These are phyloP conservation scores for Drosophila prostipennis DNA, from an alignment of 2,888 invertebrate genomes.

Conservation along the genomic window DNA sequence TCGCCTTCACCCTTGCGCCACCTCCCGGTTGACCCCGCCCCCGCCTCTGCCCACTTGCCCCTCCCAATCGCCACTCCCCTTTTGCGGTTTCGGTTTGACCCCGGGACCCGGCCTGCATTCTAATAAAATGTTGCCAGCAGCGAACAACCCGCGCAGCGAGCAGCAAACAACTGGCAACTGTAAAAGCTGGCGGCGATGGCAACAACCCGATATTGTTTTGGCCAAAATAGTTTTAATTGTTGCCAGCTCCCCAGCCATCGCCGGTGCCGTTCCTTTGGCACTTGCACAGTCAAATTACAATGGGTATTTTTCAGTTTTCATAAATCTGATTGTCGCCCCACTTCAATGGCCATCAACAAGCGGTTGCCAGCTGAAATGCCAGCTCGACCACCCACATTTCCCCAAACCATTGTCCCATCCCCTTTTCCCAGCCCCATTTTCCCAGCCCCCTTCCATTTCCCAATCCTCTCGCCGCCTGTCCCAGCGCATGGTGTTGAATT, in stretches of 20 bases:
- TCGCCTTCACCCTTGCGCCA: not conserved
- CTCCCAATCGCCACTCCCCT: slow-evolving; percentile 2
- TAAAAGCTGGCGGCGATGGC: slow-evolving; percentile 38
- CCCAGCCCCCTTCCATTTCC: slow-evolving; percentile 5
- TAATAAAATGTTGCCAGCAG: slow-evolving; percentile 72
- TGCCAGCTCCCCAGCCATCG: slow-evolving; percentile 29
- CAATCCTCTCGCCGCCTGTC: slow-evolving; percentile 26
- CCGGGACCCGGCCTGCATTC: slow-evolving; percentile 60
- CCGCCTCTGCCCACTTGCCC: slow-evolving; percentile 6
- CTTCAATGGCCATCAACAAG: slow-evolving; percentile 44
- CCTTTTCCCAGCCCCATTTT: not conserved
- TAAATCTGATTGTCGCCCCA: slow-evolving; percentile 73
- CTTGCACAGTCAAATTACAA: slow-evolving; percentile 58
- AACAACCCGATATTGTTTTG: slow-evolving; percentile 73
- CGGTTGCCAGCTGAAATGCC: slow-evolving; percentile 6
- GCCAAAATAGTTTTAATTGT: slow-evolving; percentile 76
- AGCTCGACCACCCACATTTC: not conserved
- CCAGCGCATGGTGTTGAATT: slow-evolving; percentile 75
- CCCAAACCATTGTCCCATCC: slow-evolving; percentile 6
- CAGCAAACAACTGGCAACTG: slow-evolving; percentile 16
- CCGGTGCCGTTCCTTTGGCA: slow-evolving; percentile 20
- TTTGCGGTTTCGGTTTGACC: slow-evolving; percentile 73
- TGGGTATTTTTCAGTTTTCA: slow-evolving; percentile 72
- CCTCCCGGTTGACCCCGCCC: slow-evolving; percentile 1
- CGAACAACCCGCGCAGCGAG: slow-evolving; percentile 51